Conservation (phyloP, 2,797 vertebrate genomes). For the Mareca penelope region DNA sequence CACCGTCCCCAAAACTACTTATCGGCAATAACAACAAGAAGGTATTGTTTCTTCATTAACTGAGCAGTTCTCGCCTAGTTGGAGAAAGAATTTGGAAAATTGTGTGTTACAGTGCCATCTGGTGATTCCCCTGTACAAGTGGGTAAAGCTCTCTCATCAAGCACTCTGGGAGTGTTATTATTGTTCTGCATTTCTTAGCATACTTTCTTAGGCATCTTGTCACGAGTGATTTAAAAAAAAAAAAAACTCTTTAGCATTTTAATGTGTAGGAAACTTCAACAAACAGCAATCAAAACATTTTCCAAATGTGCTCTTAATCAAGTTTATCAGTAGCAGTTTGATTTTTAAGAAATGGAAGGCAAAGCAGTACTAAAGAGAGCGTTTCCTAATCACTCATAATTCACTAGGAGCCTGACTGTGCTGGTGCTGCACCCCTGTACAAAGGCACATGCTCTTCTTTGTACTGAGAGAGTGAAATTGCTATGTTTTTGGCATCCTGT, state of each 20-base stretch:
- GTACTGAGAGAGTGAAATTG: not conserved
- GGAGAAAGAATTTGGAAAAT: not conserved
- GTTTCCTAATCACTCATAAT: conserved; percentile 50
- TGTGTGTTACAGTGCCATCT: conserved; percentile 56
- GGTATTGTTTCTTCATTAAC: conserved; percentile 25
- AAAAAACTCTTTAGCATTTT: conserved; percentile 9
- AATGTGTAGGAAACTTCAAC: not conserved
- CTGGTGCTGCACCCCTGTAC: not conserved
- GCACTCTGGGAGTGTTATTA: not conserved
- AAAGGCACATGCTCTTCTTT: not conserved
- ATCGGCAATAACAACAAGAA: not conserved
- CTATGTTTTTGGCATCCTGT: not conserved
- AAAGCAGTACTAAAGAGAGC: conserved; percentile 20
- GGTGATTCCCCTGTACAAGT: not conserved
- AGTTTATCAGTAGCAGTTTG: conserved; percentile 54
- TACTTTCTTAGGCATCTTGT: not conserved
- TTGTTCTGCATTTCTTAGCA: not conserved
- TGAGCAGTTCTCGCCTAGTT: not conserved
- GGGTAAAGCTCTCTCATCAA: not conserved
- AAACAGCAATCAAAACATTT: conserved; percentile 64
- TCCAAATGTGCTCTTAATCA: conserved; percentile 66
- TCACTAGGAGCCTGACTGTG: not conserved
- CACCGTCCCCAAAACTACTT: not conserved
- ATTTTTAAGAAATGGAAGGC: conserved; percentile 59
- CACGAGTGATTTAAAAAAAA: not conserved